phyloP scores from a whole-genome alignment of 1,140 invertebrate genomes.

The Aplysia californica region DNA sequence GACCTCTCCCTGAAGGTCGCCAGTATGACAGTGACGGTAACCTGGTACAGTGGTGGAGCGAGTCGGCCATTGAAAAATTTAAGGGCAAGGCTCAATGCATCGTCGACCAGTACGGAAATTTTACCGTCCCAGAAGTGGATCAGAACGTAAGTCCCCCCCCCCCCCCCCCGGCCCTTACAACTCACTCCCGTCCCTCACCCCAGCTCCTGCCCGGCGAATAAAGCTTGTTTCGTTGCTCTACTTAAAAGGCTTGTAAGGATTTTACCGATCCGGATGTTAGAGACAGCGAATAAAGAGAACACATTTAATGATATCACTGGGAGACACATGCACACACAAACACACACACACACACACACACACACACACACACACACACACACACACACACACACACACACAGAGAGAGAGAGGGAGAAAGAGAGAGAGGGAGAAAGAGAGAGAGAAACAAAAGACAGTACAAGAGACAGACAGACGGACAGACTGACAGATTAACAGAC shows the following conservation, averaged over 20 bases:
- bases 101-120: slow-evolving; percentile 92
- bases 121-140: slow-evolving; percentile 76
- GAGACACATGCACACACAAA: not conserved
- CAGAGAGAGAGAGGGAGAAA: not conserved
- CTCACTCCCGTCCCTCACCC: not conserved
- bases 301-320: not conserved
- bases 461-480: not conserved
- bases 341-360: too few relatives aligned
- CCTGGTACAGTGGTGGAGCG: slow-evolving; percentile 98
- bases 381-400: not conserved
- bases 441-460: not conserved
- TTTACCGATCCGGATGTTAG: not conserved
- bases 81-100: slow-evolving; percentile 92
- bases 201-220: not conserved
- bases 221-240: not conserved
- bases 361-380: too few relatives aligned
- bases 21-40: slow-evolving; percentile 98
- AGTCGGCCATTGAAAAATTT: slow-evolving; percentile 88
- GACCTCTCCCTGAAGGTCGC: too few relatives aligned
- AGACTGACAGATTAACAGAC: not conserved
- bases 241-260: not conserved
- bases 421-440: too few relatives aligned
- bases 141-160: slow-evolving; percentile 73
- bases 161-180: not conserved
- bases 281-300: not conserved